Conservation (phyloP, 2,888 invertebrate species). For the Hypsopygia costalis region DNA sequence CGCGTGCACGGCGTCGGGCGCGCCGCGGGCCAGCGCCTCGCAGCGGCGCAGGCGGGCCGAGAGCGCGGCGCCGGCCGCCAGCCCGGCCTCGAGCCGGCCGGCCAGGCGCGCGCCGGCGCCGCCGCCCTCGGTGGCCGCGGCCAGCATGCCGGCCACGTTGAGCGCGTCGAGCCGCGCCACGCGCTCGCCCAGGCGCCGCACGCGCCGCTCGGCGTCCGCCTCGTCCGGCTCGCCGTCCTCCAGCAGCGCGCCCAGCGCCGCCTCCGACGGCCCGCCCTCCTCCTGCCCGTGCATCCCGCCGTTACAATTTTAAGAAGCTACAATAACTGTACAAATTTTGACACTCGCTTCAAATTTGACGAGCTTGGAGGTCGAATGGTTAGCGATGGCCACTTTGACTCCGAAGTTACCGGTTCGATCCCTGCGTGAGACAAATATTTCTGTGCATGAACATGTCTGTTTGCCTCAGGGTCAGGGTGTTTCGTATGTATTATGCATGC, state of each 20-base stretch:
- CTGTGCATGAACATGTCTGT: too few species aligned
- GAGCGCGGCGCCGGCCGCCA: constrained; percentile 65
- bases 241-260: constrained; percentile 84
- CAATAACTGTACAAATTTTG: too few species aligned
- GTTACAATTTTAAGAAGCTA: too few species aligned
- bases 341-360: too few species aligned
- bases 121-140: constrained; percentile 86
- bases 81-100: constrained; percentile 80
- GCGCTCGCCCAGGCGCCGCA: constrained; percentile 87
- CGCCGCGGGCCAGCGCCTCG: constrained; percentile 83
- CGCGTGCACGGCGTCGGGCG: constrained; percentile 41
- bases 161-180: constrained; percentile 83
- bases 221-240: constrained; percentile 93
- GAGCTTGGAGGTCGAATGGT: too few species aligned
- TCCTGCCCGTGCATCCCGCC: constrained; percentile 60
- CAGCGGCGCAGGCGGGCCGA: constrained; percentile 57
- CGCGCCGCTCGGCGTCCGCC: constrained; percentile 87
- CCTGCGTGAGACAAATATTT: too few species aligned
- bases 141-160: constrained; percentile 90
- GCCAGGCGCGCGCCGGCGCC: constrained; percentile 87
- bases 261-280: constrained; percentile 91
- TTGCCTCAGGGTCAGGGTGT: too few species aligned
- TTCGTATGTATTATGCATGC: too few species aligned
- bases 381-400: too few species aligned
- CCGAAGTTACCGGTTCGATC: too few species aligned